Percentiles rank a stretch among this genome's conserved stretches.
Conservation (phyloP, 1,140 invertebrate species). For the Pectinophora gossypiella region DNA sequence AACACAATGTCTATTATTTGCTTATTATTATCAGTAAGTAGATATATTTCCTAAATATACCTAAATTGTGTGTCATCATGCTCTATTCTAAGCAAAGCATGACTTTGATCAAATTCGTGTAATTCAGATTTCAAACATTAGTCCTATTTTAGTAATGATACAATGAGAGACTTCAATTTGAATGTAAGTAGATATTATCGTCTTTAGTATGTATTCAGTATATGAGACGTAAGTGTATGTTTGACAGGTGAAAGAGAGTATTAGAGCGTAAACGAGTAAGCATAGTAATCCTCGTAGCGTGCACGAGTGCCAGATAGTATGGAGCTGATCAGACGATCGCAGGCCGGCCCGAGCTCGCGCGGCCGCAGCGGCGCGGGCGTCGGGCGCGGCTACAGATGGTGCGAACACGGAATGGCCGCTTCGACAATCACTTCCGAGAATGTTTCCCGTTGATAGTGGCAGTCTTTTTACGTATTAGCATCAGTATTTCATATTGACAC, state of each 20-base stretch:
- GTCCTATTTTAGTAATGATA: too few relatives aligned
- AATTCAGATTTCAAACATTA: too few relatives aligned
- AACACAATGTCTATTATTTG: too few relatives aligned
- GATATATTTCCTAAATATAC: too few relatives aligned
- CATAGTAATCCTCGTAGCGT: conserved; percentile 34
- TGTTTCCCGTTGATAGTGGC: too few relatives aligned
- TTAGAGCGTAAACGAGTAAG: conserved; percentile 22
- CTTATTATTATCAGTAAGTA: too few relatives aligned
- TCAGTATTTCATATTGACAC: not conserved
- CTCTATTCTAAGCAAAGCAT: conserved; percentile 14
- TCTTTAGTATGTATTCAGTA: not conserved
- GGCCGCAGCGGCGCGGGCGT: not conserved
- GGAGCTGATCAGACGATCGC: not conserved
- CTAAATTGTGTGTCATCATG: too few relatives aligned
- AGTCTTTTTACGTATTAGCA: not conserved
- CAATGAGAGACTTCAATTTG: too few relatives aligned
- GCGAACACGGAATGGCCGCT: conserved; percentile 15
- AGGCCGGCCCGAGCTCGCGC: not conserved
- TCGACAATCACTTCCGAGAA: not conserved
- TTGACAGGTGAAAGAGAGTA: conserved; percentile 14
- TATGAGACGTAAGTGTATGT: not conserved
- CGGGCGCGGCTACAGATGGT: not conserved
- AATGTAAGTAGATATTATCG: not conserved
- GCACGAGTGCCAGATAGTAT: conserved; percentile 35
- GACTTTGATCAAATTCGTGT: not conserved